phyloP scores from a whole-genome alignment of 2,797 vertebrate genomes.

The Jordanella pulchra region DNA sequence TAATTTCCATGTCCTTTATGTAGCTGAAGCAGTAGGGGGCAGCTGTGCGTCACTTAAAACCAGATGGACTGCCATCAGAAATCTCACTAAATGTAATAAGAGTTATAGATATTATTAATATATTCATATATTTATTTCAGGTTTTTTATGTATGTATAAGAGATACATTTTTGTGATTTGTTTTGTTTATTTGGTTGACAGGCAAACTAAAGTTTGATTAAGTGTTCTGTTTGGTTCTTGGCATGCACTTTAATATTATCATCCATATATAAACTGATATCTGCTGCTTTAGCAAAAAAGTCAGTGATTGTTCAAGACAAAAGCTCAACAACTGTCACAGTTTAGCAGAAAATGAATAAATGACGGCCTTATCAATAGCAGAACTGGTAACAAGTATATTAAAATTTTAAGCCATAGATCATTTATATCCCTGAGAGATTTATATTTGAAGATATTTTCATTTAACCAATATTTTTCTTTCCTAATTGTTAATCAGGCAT shows the following conservation, averaged over 20 bases:
- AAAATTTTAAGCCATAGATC: background rate
- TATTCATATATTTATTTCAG: constrained; percentile 65
- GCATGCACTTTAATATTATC: constrained; percentile 59
- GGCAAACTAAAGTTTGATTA: constrained; percentile 63
- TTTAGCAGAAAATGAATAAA: background rate
- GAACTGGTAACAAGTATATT: background rate
- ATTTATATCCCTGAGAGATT: background rate
- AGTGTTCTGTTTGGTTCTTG: constrained; percentile 34
- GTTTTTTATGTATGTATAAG: constrained; percentile 39
- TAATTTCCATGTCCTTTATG: constrained; percentile 16
- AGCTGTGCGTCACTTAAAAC: constrained; percentile 38
- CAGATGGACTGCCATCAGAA: constrained; percentile 37
- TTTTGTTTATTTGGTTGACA: constrained; percentile 45
- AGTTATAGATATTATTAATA: constrained; percentile 59
- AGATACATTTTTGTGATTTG: constrained; percentile 35
- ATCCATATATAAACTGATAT: constrained; percentile 1
- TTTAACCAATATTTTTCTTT: background rate
- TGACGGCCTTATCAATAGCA: no score
- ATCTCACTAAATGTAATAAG: constrained; percentile 51
- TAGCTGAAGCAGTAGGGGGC: constrained; percentile 38
- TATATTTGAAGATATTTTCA: background rate
- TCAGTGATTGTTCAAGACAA: background rate
- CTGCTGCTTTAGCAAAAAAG: constrained; percentile 2
- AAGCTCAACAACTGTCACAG: background rate
- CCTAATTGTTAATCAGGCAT: no score